A percentile compares a stretch with the other conserved stretches of the same genome.
phyloP scores from a whole-genome alignment of 2,113 vertebrate genomes.

The Brachionichthys hirsutus region DNA sequence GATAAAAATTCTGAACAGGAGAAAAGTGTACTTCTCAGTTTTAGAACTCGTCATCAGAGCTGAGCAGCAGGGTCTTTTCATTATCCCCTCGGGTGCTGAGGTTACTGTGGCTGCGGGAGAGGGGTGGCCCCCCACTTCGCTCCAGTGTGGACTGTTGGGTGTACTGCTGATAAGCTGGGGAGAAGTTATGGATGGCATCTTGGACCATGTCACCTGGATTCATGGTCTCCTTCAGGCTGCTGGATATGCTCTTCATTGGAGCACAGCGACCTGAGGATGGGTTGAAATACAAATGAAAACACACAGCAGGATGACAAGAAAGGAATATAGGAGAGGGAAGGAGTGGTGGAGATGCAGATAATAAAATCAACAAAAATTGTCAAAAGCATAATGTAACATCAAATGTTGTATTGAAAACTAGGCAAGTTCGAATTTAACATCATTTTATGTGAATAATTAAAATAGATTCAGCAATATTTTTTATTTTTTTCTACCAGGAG shows the following conservation, averaged over 20 bases:
- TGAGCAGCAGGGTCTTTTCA: slow-evolving; percentile 92
- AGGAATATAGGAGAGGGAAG: too few relatives aligned
- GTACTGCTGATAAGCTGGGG: slow-evolving; percentile 96
- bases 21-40: slow-evolving; percentile 58
- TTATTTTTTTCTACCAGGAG: too few relatives aligned
- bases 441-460: not conserved
- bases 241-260: slow-evolving; percentile 98
- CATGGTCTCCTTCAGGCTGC: slow-evolving; percentile 97
- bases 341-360: too few relatives aligned
- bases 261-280: slow-evolving; percentile 84
- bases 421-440: not conserved
- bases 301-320: too few relatives aligned
- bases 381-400: too few relatives aligned
- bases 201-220: slow-evolving; percentile 94
- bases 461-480: not conserved
- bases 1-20: slow-evolving; percentile 14
- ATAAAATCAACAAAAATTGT: too few relatives aligned
- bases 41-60: slow-evolving; percentile 94
- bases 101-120: slow-evolving; percentile 87
- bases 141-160: slow-evolving; percentile 94
- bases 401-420: too few relatives aligned
- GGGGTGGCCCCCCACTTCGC: slow-evolving; percentile 75
- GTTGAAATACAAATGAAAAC: not conserved
- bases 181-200: slow-evolving; percentile 97
- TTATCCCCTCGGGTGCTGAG: slow-evolving; percentile 84